Evolutionary conservation across 2,113 vertebrate genomes (phyloP), one percentile per base, ranked within the genome.

Genomic region (Callocephalon fimbriatum): DNA sequence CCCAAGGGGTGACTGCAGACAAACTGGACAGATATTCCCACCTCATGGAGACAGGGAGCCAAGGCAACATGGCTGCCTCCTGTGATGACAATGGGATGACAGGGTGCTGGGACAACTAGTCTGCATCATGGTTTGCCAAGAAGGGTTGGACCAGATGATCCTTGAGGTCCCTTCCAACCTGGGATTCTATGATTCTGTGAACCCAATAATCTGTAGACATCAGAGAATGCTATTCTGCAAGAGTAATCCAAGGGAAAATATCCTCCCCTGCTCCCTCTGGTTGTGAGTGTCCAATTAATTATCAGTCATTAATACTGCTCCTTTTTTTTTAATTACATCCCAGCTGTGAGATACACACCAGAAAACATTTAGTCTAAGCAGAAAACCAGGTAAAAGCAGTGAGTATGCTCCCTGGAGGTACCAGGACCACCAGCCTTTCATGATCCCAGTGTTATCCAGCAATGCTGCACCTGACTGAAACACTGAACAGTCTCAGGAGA

Each of bases 41-140:
- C 31, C 16, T 65, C 19, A 40, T 5, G 38, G 53, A 76, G 47
- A 54, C 31, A 44, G 14, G 53, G 56, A 92, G 38, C 37, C n/a
- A 73, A 65, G 78, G 31, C 37, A 88, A n/a, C 27, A 8, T 1
- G 7, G 7, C 8, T 65, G 42, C 26, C 26, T 85, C 8, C 17
- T 0, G 0, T 3, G 1, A 16, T 19, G 51, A 72, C 16, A 61
- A 15, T 5, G 35, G 22, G 32, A 13, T 15, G 56, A 35, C 32
- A 58, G 32, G 56, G 56, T 35, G 56, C 9, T 35, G 21, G 56
- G 56, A 23, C 32, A 35, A 15, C 56, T 35, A 58, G 56, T 58
- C 21, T 35, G 56, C 20, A 15, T 58, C 56, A 35, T 35, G 32
- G 23, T 35, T 58, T 23, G n/a, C 21, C 32, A 58, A 35, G 56